Percentiles rank a stretch among this genome's conserved stretches.
Conservation (phyloP, 1,140 invertebrate genomes). For the Maconellicoccus hirsutus region DNA sequence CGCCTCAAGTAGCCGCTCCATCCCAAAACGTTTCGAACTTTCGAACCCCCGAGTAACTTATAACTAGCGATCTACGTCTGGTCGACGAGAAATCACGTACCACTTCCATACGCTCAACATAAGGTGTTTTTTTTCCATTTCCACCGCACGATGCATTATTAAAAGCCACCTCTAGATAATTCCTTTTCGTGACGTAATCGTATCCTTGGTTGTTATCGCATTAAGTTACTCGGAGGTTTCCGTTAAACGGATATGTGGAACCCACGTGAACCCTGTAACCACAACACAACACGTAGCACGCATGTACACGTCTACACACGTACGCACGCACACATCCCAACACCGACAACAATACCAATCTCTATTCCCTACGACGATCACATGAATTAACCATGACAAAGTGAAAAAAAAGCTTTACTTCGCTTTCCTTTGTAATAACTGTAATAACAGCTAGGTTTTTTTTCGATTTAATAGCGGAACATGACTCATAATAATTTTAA, state of each 20-base stretch:
- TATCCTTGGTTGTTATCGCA: not conserved
- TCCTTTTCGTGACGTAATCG: slow-evolving; percentile 8
- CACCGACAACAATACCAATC: not conserved
- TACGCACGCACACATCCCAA: no score
- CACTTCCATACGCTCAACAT: no score
- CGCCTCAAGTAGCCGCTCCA: no score
- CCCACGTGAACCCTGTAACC: slow-evolving; percentile 6
- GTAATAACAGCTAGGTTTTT: slow-evolving; percentile 1
- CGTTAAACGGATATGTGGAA: slow-evolving; percentile 7
- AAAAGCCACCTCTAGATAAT: no score
- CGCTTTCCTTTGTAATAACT: slow-evolving; percentile 2
- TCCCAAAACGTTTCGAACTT: no score
- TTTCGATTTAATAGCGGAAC: slow-evolving; percentile 3
- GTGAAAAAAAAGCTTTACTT: not conserved
- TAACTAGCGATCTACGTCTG: no score
- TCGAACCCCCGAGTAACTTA: no score
- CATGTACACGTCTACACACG: no score
- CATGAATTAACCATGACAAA: slow-evolving; percentile 4
- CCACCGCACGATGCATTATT: no score
- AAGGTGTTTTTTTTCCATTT: no score
- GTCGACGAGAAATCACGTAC: no score
- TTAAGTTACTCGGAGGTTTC: not conserved
- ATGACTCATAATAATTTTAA: slow-evolving; percentile 6
- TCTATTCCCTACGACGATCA: not conserved
- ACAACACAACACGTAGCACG: not conserved